Evolutionary conservation across 1,140 invertebrate genomes (phyloP).

Genomic region (Tyrophagus putrescentiae): DNA sequence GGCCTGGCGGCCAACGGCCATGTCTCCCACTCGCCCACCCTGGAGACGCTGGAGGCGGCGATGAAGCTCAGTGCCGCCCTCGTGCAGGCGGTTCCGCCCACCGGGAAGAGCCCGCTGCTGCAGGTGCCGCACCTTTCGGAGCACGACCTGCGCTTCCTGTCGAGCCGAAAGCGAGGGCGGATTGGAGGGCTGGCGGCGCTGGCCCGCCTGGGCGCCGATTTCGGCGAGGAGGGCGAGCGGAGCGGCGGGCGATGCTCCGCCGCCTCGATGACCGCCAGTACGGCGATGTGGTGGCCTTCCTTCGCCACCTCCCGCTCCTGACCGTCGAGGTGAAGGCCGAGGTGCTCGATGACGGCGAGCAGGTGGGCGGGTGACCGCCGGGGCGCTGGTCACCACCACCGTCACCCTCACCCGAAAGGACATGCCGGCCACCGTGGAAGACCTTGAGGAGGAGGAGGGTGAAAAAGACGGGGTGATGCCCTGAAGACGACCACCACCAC

Average conservation of each 20-base stretch:
- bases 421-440: constrained; percentile 58
- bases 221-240: constrained; percentile 83
- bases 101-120: constrained; percentile 64
- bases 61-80: constrained; percentile 95
- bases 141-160: constrained; percentile 79
- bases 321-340: constrained; percentile 76
- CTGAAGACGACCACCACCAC: too few relatives aligned
- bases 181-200: constrained; percentile 72
- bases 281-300: constrained; percentile 80
- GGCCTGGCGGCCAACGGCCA: constrained; percentile 73
- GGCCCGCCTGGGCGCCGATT: too few relatives aligned
- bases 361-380: constrained; percentile 84
- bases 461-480: too few relatives aligned
- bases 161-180: constrained; percentile 54
- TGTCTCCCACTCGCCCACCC: constrained; percentile 61
- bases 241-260: constrained; percentile 63
- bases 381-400: constrained; percentile 91
- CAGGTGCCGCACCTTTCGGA: constrained; percentile 91
- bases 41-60: constrained; percentile 91
- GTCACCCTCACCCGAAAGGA: constrained; percentile 62
- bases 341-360: constrained; percentile 95
- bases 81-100: constrained; percentile 89
- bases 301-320: constrained; percentile 76
- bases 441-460: too few relatives aligned
- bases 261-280: constrained; percentile 76